Base-by-base conservation (phyloP, 2,888 invertebrate species). In the Drosophila helvetica region DNA sequence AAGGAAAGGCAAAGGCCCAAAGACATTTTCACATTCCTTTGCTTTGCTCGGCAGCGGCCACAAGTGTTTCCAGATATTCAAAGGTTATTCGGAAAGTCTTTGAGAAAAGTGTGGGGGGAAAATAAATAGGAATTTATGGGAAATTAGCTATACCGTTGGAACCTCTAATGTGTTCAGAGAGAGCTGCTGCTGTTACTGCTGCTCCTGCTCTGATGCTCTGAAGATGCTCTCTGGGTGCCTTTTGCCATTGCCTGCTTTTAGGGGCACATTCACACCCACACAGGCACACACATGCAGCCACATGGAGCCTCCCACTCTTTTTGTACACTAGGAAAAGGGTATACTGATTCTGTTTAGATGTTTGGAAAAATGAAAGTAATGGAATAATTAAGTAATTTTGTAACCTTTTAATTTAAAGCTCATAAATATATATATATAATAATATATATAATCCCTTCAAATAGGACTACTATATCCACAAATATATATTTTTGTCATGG, bases 171-270 rank as follows among this genome's bases (percentile, higher is more conserved):
- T n/a, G n/a, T n/a, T n/a, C n/a, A n/a, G n/a, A n/a, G n/a, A n/a
- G n/a, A n/a, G 54, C 43, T n/a, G 51, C 47, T 53, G 8, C 55
- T 60, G 38, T 27, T 51, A 50, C 22, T 57, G 48, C 18, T 48
- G 52, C 22, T n/a, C n/a, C n/a, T n/a, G n/a, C 43, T 22, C 47
- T 42, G 30, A 27, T 43, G 65, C 55, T 53, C 33, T 25, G 38
- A 48, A 57, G 57, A 33, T 43, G 50, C 48, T 22, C 56, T 64
- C 27, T 56, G 47, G 61, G 50, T 72, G 61, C 71, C 69, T 59
- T 53, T 65, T 64, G 47, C 65, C 43, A 74, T 68, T 86, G 86
- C 65, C 78, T 84, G 66, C 85, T 85, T 62, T 81, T 75, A 77
- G 82, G 79, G 73, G 56, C 42, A 50, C 33, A 22, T 61, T 15